phyloP scores from a whole-genome alignment of 2,113 vertebrate genomes.

The Procavia capensis region DNA sequence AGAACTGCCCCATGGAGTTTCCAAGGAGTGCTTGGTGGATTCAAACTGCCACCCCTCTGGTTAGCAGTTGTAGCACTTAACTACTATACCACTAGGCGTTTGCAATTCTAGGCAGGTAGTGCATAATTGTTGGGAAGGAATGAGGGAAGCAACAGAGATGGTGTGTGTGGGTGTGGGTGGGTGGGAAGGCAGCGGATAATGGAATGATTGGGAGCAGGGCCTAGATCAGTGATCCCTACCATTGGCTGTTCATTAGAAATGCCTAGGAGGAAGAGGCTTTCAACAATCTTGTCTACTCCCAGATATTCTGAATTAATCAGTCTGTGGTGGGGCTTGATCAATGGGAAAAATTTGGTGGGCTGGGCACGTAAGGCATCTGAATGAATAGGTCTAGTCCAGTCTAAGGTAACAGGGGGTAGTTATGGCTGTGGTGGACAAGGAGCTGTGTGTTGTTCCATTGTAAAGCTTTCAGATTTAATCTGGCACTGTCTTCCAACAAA shows the following conservation, averaged over 20 bases:
- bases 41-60: no score
- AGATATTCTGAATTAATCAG: neutral
- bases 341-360: neutral
- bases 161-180: no score
- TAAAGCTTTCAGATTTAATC: neutral
- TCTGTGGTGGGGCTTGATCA: neutral
- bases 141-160: neutral
- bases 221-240: neutral
- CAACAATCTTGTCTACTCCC: neutral
- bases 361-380: neutral
- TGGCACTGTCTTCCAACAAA: neutral
- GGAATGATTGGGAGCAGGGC: neutral
- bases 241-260: neutral
- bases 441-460: neutral
- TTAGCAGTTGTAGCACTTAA: no score
- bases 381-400: neutral
- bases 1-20: no score
- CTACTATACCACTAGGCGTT: no score
- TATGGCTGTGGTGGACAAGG: neutral
- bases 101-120: no score
- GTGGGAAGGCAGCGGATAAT: no score
- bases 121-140: neutral
- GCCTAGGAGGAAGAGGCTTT: neutral
- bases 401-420: neutral
- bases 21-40: no score